A percentile compares a stretch with the other conserved stretches of the same genome.
Conservation (phyloP, 1,140 invertebrate genomes). For the Subanguina moxae region DNA sequence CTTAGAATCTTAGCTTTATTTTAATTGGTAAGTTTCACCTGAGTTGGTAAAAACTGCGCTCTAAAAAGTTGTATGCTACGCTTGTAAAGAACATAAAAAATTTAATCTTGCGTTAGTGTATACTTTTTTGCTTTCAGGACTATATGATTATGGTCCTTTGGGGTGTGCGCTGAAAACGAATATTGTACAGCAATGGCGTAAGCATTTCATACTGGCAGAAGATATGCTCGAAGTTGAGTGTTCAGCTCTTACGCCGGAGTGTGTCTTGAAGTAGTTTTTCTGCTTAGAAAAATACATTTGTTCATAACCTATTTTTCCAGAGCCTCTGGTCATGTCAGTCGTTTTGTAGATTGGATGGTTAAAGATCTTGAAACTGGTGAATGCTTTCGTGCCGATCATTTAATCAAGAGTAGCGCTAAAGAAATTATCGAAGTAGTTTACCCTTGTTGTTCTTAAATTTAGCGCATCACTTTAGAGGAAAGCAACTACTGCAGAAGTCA, state of each 20-base stretch:
- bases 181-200: slow-evolving; percentile 85
- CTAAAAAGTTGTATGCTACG: too few species aligned
- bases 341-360: slow-evolving; percentile 98
- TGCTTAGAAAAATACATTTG: slow-evolving; percentile 12
- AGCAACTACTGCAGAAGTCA: slow-evolving; percentile 69
- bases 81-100: slow-evolving; percentile 29
- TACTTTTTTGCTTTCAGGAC: too few species aligned
- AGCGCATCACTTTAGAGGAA: slow-evolving; percentile 67
- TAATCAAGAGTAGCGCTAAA: slow-evolving; percentile 77
- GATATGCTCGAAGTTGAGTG: slow-evolving; percentile 98
- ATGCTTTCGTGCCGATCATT: slow-evolving; percentile 91
- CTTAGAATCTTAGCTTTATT: too few species aligned
- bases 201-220: slow-evolving; percentile 92
- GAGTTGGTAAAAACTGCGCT: too few species aligned
- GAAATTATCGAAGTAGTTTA: slow-evolving; percentile 68
- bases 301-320: slow-evolving; percentile 60
- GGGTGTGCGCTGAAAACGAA: slow-evolving; percentile 96
- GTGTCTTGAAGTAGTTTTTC: slow-evolving; percentile 75
- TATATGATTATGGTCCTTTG: slow-evolving; percentile 98
- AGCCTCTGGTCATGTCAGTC: slow-evolving; percentile 95
- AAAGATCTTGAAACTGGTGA: slow-evolving; percentile 92
- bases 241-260: slow-evolving; percentile 90
- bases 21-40: too few species aligned
- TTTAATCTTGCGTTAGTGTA: too few species aligned
- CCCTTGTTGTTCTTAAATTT: background rate